Base-by-base conservation (phyloP, 35 echinoderm and acorn worm genomes). In the Chiridota heheva region DNA sequence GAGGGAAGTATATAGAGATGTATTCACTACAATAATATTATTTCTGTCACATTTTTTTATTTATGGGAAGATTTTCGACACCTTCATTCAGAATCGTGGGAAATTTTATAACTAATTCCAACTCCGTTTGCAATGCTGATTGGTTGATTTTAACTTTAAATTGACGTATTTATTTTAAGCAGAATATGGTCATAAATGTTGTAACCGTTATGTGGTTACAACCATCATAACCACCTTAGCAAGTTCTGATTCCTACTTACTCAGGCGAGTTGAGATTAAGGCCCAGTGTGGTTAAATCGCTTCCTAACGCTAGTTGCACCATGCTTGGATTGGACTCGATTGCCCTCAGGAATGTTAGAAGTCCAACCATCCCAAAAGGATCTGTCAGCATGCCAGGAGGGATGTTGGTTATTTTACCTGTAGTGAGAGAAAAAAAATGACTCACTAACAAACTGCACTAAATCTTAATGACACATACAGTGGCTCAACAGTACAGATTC, bases 201-300 rank as follows among this genome's bases (percentile, higher is more conserved):
- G 10, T 53, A 53, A 53, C 10, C 47, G n/a, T 53, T 53, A 12
- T 53, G 10, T 12, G 47, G 47, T 12, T 12, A 12, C 10, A 12
- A 53, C 10, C 47, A 53, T 12, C n/a, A n/a, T n/a, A n/a, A n/a
- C n/a, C n/a, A n/a, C n/a, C n/a, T n/a, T n/a, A n/a, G n/a, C n/a
- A n/a, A n/a, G n/a, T n/a, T n/a, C n/a, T n/a, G n/a, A n/a, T 38
- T 78, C 47, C 62, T 36, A 86, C 93, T 91, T 88, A 97, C 93
- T 97, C 93, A 58, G 89, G 95, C 60, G 95, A 91, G 81, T 98
- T 98, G 73, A 98, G 89, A 77, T 91, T 97, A 44, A 98, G 89
- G 2, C 93, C 93, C 58, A 98, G 66, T 28, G 95, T 98, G 3
- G 95, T 98, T n/a, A 98, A 76, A 63, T 98, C 95, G 38, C 95